Conservation (phyloP, 2,888 invertebrate genomes). For the Seira ritae region DNA sequence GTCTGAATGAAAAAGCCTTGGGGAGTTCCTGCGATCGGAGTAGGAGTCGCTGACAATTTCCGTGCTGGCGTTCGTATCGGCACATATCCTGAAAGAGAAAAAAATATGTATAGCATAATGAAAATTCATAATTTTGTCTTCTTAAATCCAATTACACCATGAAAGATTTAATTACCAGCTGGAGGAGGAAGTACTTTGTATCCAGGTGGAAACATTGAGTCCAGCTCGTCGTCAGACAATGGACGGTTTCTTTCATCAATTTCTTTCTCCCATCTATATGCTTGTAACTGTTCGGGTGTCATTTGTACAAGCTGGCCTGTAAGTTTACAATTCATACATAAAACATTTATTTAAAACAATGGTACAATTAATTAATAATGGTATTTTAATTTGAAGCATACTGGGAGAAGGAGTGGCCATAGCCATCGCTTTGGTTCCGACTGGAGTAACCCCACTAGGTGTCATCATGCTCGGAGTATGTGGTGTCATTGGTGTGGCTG, state of each 20-base stretch:
- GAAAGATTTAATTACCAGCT: slow-evolving; percentile 79
- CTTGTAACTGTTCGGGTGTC: slow-evolving; percentile 99
- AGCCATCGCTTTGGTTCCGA: slow-evolving; percentile 97
- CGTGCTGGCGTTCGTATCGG: slow-evolving; percentile 98
- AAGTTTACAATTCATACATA: slow-evolving; percentile 9
- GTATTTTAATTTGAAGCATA: slow-evolving; percentile 62
- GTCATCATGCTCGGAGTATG: slow-evolving; percentile 85
- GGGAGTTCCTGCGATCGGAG: slow-evolving; percentile 94
- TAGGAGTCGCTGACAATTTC: slow-evolving; percentile 98
- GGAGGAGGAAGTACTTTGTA: slow-evolving; percentile 98
- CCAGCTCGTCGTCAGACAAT: slow-evolving; percentile 96
- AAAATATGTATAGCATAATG: not conserved
- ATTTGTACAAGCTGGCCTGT: slow-evolving; percentile 93
- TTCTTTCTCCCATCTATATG: slow-evolving; percentile 98
- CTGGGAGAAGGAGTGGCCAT: slow-evolving; percentile 98
- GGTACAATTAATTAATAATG: not conserved
- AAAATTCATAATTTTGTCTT: too few relatives aligned
- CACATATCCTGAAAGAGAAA: slow-evolving; percentile 82
- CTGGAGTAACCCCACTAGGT: slow-evolving; percentile 90
- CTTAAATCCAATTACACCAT: not conserved
- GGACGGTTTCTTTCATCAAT: slow-evolving; percentile 98
- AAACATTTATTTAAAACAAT: not conserved
- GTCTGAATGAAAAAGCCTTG: slow-evolving; percentile 96
- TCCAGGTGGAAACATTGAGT: slow-evolving; percentile 97
- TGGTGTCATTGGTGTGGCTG: slow-evolving; percentile 83